Evolutionary conservation across 2,113 vertebrate species (phyloP).

Genomic region (Narcine bancroftii): DNA sequence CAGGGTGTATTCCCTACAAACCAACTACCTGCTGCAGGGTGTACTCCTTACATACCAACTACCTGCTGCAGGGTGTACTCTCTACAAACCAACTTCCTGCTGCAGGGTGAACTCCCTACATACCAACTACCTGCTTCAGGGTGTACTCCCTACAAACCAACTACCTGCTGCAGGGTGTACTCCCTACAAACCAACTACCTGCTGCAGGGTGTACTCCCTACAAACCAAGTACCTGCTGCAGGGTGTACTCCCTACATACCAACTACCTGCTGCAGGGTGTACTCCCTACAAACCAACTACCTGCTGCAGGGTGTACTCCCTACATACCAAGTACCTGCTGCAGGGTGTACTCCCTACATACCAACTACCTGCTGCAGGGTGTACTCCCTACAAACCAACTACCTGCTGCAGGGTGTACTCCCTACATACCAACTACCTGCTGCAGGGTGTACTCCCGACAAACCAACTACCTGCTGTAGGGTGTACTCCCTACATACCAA

Average conservation of each 20-base stretch:
- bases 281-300: too few species aligned
- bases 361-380: background rate
- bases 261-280: background rate
- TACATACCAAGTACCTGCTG: too few species aligned
- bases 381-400: too few species aligned
- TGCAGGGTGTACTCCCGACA: background rate
- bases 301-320: background rate
- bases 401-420: background rate
- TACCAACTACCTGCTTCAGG: constrained; percentile 14
- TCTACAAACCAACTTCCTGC: too few species aligned
- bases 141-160: too few species aligned
- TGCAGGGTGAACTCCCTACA: background rate
- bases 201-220: background rate
- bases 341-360: background rate
- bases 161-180: background rate
- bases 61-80: background rate
- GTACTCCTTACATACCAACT: too few species aligned
- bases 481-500: too few species aligned
- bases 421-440: too few species aligned
- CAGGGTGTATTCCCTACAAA: background rate
- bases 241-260: background rate
- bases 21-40: background rate
- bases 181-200: too few species aligned
- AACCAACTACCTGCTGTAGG: constrained; percentile 1
- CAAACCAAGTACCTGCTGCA: constrained; percentile 3